Base-by-base conservation (phyloP, 2,113 vertebrate species). In the Pseudorasbora parva region DNA sequence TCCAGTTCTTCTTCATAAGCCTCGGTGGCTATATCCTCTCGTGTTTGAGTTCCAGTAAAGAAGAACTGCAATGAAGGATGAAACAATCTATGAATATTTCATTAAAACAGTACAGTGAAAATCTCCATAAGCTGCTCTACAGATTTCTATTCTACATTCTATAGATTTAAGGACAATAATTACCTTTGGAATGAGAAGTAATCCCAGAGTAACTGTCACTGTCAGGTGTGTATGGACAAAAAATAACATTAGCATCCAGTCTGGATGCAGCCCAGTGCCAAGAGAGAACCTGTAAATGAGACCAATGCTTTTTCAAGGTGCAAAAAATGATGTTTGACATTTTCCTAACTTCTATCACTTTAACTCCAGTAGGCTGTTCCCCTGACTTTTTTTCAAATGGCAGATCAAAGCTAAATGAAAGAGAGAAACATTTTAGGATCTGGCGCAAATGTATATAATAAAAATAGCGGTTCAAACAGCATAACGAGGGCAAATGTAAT, bases 1-100 rank as follows among this genome's bases (percentile, higher is more conserved):
- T 99, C 97, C 62, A 99, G 90, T 88, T 99, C 98, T 62, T 99
- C 98, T 92, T 99, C 98, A 37, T 98, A 99, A 10, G 97, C 97
- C 91, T 99, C 98, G 0, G 97, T 96, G 54, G 96, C 96, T 25
- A 99, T 97, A 82, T 99, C 98, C n/a, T 99, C 98, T 84, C 97
- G 94, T 86, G 95, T 96, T 82, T 96, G 97, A 89, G 96, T 96
- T 88, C 96, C 96, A 87, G 95, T 95, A 86, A 95, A 97, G 88
- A 98, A 94, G 92, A 99, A 99, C 98, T 99, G 93, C 37, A 64
- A 41, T 27, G 14, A 73, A 85, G 73, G 5, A 79, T 8, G 8
- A 82, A 78, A 27, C 41, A 71, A 57, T 10, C 33, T 15, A 47
- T 60, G 14, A 62, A 62, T 12, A 33, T 37, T 76, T 37, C 60